Base-by-base conservation (phyloP, 2,797 vertebrate species). In the Leptatherina wallacei region DNA sequence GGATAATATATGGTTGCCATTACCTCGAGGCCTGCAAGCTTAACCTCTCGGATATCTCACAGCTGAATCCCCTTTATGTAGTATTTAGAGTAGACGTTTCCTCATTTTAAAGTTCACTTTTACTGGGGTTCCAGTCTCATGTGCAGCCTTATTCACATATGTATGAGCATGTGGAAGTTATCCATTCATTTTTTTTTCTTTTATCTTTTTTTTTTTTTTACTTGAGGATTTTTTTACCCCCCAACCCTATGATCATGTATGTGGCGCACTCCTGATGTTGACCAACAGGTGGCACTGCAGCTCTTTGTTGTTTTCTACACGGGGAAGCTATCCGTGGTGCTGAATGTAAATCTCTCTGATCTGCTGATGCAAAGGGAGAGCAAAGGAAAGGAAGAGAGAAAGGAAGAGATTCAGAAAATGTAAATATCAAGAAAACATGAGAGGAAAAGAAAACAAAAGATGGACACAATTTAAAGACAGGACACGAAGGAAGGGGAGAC, bases 271-370 rank as follows among this genome's bases (percentile, higher is more conserved):
- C 49, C 51, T 3, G 0, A 1, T 0, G 10, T 29, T 5, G 22
- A 32, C 85, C 92, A 86, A 91, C 57, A 84, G 91, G 91, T 91
- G 93, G 90, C 91, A 93, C 83, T 91, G 86, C 70, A 86, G 61
- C 80, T 81, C 93, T 89, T 80, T 75, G 62, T 77, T 78, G 36
- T 56, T 42, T 3, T 1, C 11, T 4, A 3, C n/a, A 13, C 20
- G 10, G 22, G 35, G 56, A 83, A 79, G 51, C 79, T 90, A 85
- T 85, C 85, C 27, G 0, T 60, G 78, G 88, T 88, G 47, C 88
- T 88, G 88, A 91, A 90, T 82, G 70, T 79, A 87, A 89, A 89
- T 85, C 83, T 73, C 62, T 61, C 68, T 70, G 81, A 89, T 87
- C 69, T 78, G 80, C 80, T 73, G 74, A 71, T 84, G 83, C 56